Evolutionary conservation across 2,888 invertebrate genomes (phyloP), one percentile per base, ranked within the genome.

Genomic region (Drosophila lutescens): DNA sequence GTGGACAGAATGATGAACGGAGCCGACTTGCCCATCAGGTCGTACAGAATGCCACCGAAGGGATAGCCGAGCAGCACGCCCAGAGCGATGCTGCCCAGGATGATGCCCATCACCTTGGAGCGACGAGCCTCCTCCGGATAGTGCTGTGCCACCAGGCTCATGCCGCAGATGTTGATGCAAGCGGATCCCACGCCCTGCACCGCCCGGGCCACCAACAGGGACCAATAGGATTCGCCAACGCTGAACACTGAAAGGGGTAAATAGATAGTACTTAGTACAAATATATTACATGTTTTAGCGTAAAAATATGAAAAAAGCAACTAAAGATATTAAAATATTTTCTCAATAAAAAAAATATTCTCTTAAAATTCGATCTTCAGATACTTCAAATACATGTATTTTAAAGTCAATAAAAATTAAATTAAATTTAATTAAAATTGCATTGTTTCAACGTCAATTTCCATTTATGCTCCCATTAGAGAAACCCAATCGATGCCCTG

Each of bases 51-150:
- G 1, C 96, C 95, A 10, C 97, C 97, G 77, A 96, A 94, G 0
- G 97, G 97, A 91, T 97, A 97, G 0, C 97, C 97, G 12, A 96
- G 93, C 2, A 97, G 92, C 1, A 97, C 96, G 0, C 97, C 97
- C 13, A 96, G 90, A 0, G 97, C 97, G 58, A 96, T 95, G 68
- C 96, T 96, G 6, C 97, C 96, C 88, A 97, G 94, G 2, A 96
- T 95, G 30, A 96, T 93, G 57, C 97, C 97, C 95, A 97, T 96
- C n/a, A 95, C 93, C 87, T 94, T 94, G 26, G 95, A 94, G 2
- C 92, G 90, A 6, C 91, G 91, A 13, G 89, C 91, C 57, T 92
- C 92, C 70, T 92, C 92, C 0, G 92, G 92, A 89, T 93, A 91
- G 70, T 91, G 88, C 89, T 88, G 92, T 0, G 97, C 97, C 53